Percentiles rank a stretch among this genome's conserved stretches.
Evolutionary conservation across 2,888 invertebrate genomes (phyloP).

Genomic region (Prosopocoilus inquinatus): DNA sequence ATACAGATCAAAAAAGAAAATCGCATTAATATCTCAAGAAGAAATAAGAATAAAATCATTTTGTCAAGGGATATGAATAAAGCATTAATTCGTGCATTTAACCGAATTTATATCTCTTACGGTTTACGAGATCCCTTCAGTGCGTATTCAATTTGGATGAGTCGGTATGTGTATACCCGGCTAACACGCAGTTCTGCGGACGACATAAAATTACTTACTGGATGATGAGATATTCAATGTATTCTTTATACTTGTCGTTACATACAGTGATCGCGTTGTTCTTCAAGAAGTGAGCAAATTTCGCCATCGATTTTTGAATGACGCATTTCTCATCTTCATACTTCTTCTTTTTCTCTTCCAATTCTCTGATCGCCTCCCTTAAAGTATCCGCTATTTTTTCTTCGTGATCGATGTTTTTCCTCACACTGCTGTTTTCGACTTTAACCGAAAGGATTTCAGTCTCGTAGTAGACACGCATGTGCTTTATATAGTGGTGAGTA

Average conservation of each 20-base stretch:
- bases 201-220: conserved; percentile 27
- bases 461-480: conserved; percentile 45
- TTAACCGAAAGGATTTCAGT: conserved; percentile 35
- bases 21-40: no score
- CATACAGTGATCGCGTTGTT: conserved; percentile 41
- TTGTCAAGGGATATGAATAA: no score
- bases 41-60: no score
- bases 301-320: conserved; percentile 37
- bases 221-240: conserved; percentile 40
- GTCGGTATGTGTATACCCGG: no score
- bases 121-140: no score
- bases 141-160: no score
- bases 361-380: neutral
- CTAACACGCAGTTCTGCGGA: no score
- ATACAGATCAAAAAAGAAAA: no score
- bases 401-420: conserved; percentile 2
- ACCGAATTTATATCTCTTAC: no score
- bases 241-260: conserved; percentile 41
- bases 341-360: conserved; percentile 5
- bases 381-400: neutral
- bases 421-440: conserved; percentile 29
- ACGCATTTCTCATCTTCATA: conserved; percentile 34
- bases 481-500: conserved; percentile 35
- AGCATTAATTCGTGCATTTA: no score
- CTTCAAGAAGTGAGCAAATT: conserved; percentile 43